Percentiles rank a stretch among this genome's conserved stretches.
phyloP scores from a whole-genome alignment of 2,113 vertebrate species.

The Conger conger region DNA sequence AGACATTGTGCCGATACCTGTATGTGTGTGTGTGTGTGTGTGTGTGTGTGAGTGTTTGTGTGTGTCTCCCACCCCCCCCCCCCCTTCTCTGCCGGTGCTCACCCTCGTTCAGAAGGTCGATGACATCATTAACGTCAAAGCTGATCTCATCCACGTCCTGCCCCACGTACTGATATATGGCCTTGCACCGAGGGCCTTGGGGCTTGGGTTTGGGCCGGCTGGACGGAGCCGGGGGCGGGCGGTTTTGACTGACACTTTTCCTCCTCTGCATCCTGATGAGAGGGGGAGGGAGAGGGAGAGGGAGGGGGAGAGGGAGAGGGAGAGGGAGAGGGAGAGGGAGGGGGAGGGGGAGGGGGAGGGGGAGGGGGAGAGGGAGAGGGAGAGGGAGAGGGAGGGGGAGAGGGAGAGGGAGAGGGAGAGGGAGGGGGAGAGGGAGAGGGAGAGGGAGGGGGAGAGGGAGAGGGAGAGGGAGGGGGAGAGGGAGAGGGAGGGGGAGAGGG shows the following conservation, averaged over 20 bases:
- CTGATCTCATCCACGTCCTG: conserved; percentile 94
- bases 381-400: too few relatives aligned
- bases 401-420: too few relatives aligned
- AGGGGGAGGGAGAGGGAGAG: background rate
- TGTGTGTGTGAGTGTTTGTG: background rate
- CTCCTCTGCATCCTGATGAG: conserved; percentile 81
- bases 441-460: too few relatives aligned
- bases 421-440: too few relatives aligned
- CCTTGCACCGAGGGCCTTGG: conserved; percentile 76
- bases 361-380: too few relatives aligned
- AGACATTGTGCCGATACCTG: too few relatives aligned
- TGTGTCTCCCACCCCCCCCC: background rate
- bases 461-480: too few relatives aligned
- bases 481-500: too few relatives aligned
- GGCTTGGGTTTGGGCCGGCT: conserved; percentile 74
- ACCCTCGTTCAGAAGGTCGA: conserved; percentile 89
- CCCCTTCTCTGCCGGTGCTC: conserved; percentile 7
- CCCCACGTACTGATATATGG: conserved; percentile 85
- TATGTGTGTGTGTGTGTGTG: background rate
- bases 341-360: too few relatives aligned
- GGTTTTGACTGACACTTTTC: conserved; percentile 73
- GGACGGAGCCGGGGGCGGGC: conserved; percentile 74
- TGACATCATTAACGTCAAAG: conserved; percentile 82
- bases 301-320: background rate
- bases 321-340: too few relatives aligned